A percentile compares a stretch with the other conserved stretches of the same genome.
Evolutionary conservation across 1,140 invertebrate species (phyloP).

Genomic region (Sinella curviseta): DNA sequence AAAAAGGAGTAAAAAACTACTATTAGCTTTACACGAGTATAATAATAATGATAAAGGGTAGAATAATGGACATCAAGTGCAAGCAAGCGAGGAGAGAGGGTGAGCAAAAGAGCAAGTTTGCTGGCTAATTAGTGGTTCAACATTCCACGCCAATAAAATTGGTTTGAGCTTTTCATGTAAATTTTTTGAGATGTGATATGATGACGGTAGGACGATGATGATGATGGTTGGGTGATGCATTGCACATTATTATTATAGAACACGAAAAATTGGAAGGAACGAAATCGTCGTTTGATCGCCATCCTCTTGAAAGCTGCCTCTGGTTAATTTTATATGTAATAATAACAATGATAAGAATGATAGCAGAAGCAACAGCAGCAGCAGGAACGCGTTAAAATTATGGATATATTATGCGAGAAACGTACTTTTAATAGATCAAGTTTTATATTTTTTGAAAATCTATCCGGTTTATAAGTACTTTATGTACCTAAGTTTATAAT

Average conservation of each 20-base stretch:
- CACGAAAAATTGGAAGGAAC: background rate
- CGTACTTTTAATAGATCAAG: no score
- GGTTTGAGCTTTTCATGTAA: background rate
- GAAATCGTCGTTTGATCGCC: background rate
- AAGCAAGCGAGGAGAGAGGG: background rate
- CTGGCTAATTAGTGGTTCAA: background rate
- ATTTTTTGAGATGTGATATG: background rate
- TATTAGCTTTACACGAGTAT: no score
- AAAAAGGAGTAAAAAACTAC: no score
- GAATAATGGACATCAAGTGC: background rate
- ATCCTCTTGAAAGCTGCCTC: background rate
- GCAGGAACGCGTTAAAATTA: no score
- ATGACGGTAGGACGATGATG: background rate
- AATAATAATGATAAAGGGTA: background rate
- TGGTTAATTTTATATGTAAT: no score
- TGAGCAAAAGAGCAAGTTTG: background rate
- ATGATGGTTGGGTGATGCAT: constrained; percentile 28
- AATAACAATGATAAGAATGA: no score
- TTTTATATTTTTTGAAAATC: no score
- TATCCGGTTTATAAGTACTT: no score
- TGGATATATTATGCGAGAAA: no score
- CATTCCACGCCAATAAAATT: constrained; percentile 8
- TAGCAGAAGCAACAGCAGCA: no score
- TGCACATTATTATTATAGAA: constrained; percentile 30
- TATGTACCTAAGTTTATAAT: no score